A percentile compares a stretch with the other conserved stretches of the same genome.
Conservation (phyloP, 1,140 invertebrate genomes). For the Mycetomoellerius zeteki region DNA sequence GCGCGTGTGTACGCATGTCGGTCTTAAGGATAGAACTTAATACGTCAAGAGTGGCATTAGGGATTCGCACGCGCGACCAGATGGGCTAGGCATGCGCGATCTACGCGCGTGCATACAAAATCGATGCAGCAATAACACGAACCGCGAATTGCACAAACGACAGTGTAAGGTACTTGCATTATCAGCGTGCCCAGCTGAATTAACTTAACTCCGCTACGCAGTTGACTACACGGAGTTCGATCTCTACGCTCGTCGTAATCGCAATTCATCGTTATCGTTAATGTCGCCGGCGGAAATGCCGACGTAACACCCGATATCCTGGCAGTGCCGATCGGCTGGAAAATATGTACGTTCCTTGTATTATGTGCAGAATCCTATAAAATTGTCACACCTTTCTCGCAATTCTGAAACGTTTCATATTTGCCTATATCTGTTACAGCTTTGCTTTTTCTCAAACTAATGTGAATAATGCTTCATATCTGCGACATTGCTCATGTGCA, state of each 20-base stretch:
- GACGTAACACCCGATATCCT: constrained; percentile 19
- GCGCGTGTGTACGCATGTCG: background rate
- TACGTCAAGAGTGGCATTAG: constrained; percentile 26
- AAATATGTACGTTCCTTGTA: background rate
- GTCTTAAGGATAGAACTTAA: constrained; percentile 19
- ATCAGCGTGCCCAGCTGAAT: constrained; percentile 33
- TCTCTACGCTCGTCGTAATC: constrained; percentile 14
- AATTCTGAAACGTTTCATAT: background rate
- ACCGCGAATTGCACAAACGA: constrained; percentile 35
- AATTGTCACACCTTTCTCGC: background rate
- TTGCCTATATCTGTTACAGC: background rate
- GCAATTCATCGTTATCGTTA: constrained; percentile 37
- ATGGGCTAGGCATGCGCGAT: background rate
- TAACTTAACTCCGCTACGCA: constrained; percentile 50
- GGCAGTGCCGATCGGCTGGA: background rate
- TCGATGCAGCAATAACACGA: constrained; percentile 40
- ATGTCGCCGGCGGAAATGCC: constrained; percentile 6
- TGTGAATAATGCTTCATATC: background rate
- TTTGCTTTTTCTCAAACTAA: background rate
- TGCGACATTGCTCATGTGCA: background rate
- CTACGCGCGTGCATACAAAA: constrained; percentile 29
- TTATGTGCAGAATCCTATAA: background rate
- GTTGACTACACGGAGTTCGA: constrained; percentile 16
- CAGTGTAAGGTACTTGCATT: constrained; percentile 41
- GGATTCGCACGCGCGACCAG: background rate